A percentile compares a stretch with the other conserved stretches of the same genome.
Conservation (phyloP, 2,797 vertebrate species). For the Channa striata region DNA sequence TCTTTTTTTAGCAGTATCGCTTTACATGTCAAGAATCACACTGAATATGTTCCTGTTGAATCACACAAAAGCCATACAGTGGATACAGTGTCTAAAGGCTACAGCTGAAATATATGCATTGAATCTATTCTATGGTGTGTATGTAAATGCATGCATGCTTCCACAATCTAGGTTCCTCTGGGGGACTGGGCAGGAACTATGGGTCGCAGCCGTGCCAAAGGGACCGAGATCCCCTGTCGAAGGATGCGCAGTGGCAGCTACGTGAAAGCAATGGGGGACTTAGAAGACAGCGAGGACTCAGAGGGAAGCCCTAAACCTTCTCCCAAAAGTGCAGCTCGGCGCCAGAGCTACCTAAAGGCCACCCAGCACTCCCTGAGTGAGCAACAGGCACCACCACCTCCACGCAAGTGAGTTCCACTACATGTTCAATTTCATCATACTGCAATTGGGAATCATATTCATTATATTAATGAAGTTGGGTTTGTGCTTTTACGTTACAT, state of each 20-base stretch:
- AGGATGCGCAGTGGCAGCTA: constrained; percentile 99
- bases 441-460: constrained; percentile 17
- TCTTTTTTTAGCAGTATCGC: constrained; percentile 16
- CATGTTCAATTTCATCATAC: neutral
- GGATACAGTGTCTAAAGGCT: neutral
- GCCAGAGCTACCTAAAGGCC: constrained; percentile 99
- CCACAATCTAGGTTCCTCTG: constrained; percentile 89
- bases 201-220: constrained; percentile 81
- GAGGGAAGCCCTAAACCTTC: constrained; percentile 97
- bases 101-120: neutral
- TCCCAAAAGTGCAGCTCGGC: constrained; percentile 95
- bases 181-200: constrained; percentile 93
- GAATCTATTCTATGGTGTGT: neutral
- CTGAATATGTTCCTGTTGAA: neutral
- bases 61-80: neutral
- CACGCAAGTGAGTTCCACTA: constrained; percentile 88
- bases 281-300: constrained; percentile 95
- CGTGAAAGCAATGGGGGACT: constrained; percentile 98
- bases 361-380: constrained; percentile 97
- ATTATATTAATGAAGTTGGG: constrained; percentile 37
- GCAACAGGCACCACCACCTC: constrained; percentile 89
- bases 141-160: constrained; percentile 4
- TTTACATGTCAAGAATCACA: constrained; percentile 15
- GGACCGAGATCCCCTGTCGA: constrained; percentile 94
- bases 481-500: constrained; percentile 39